Percentiles rank a stretch among this genome's conserved stretches.
Evolutionary conservation across 2,888 invertebrate species (phyloP).

Genomic region (Drosophila emarginata): DNA sequence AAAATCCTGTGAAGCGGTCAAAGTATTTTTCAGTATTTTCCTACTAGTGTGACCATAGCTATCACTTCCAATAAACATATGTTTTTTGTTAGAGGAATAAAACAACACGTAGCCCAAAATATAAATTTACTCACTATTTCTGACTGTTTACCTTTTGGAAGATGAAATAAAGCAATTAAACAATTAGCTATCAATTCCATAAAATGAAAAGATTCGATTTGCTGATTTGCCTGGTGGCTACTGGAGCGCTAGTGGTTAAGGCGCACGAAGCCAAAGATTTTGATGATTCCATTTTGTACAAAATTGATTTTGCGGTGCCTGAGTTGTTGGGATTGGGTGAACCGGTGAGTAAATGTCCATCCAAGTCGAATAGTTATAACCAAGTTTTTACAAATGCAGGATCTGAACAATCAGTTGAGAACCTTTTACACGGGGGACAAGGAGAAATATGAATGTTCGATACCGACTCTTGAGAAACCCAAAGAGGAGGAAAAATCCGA

Average conservation of each 20-base stretch:
- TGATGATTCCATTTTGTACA: conserved; percentile 91
- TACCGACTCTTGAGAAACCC: conserved; percentile 86
- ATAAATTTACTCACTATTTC: conserved; percentile 18
- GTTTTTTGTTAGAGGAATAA: conserved; percentile 25
- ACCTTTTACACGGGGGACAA: conserved; percentile 86
- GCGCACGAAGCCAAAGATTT: conserved; percentile 86
- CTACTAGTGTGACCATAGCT: not conserved
- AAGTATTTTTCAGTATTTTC: conserved; percentile 4
- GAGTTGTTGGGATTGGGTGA: conserved; percentile 67
- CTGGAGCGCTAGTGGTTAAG: conserved; percentile 50
- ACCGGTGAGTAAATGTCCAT: conserved; percentile 76
- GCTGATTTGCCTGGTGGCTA: conserved; percentile 32
- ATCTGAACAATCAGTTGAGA: conserved; percentile 62
- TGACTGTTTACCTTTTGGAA: conserved; percentile 42
- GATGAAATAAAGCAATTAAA: conserved; percentile 34
- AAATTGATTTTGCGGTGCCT: conserved; percentile 89
- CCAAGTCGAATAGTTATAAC: not conserved
- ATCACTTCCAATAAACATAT: conserved; percentile 9
- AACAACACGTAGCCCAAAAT: conserved; percentile 41
- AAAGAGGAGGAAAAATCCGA: conserved; percentile 79
- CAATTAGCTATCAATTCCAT: not conserved
- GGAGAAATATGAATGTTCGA: conserved; percentile 91
- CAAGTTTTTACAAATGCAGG: conserved; percentile 38
- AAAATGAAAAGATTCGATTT: conserved; percentile 15
- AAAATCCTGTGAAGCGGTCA: not conserved